Percentiles rank a stretch among this genome's conserved stretches.
phyloP scores from a whole-genome alignment of 2,113 vertebrate genomes.

The Sebastes schlegelii region DNA sequence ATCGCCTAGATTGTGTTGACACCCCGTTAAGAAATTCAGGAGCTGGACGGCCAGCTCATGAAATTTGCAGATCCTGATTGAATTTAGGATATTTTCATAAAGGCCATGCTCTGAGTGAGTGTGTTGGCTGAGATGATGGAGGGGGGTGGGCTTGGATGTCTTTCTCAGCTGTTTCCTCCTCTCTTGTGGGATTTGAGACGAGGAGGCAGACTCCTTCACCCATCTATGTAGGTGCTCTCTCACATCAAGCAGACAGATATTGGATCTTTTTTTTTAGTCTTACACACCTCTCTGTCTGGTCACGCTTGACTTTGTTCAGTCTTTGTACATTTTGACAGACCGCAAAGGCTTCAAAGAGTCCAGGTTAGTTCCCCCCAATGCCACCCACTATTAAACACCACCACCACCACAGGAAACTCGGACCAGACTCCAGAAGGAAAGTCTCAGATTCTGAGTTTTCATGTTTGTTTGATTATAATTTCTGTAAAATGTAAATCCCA shows the following conservation, averaged over 20 bases:
- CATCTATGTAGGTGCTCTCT: slow-evolving; percentile 17
- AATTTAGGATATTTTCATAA: slow-evolving; percentile 57
- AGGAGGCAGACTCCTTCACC: slow-evolving; percentile 10
- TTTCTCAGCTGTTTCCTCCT: slow-evolving; percentile 24
- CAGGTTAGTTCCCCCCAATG: neutral
- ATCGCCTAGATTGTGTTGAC: slow-evolving; percentile 46
- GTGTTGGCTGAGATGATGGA: slow-evolving; percentile 7
- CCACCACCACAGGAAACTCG: neutral
- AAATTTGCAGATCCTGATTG: slow-evolving; percentile 70
- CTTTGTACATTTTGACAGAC: slow-evolving; percentile 32
- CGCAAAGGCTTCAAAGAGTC: slow-evolving; percentile 26
- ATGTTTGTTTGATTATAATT: neutral
- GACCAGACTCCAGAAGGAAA: neutral
- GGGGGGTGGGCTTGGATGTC: slow-evolving; percentile 9
- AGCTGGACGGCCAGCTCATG: slow-evolving; percentile 53
- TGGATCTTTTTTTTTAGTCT: slow-evolving; percentile 20
- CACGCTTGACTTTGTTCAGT: slow-evolving; percentile 27
- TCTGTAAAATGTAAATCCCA: neutral
- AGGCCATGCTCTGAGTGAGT: slow-evolving; percentile 1
- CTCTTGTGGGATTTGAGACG: slow-evolving; percentile 24
- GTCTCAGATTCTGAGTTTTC: neutral
- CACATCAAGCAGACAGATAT: slow-evolving; percentile 38
- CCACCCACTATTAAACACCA: neutral
- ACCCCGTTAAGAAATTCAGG: slow-evolving; percentile 58
- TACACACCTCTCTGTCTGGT: slow-evolving; percentile 20